Evolutionary conservation across 2,888 invertebrate genomes (phyloP).

Genomic region (Sinodicranocentrus sp.): DNA sequence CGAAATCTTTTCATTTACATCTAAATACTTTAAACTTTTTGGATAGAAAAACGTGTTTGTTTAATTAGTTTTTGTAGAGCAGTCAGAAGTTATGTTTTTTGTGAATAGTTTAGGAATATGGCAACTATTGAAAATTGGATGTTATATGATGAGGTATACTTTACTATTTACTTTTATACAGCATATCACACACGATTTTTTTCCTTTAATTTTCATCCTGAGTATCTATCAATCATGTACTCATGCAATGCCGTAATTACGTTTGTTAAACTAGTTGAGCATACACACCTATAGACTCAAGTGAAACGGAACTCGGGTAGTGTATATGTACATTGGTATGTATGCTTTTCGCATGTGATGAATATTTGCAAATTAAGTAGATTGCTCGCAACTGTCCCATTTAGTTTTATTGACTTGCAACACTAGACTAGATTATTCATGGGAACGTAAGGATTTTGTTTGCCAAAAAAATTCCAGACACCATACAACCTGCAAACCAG

Average conservation of each 20-base stretch:
- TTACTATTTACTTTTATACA: no score
- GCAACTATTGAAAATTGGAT: no score
- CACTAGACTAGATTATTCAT: background rate
- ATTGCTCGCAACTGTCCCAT: background rate
- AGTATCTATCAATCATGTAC: conserved; percentile 54
- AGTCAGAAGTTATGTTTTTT: background rate
- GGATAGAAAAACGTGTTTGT: conserved; percentile 2
- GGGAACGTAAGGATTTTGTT: no score
- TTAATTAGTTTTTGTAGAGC: background rate
- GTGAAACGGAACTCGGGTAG: background rate
- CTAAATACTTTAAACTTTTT: background rate
- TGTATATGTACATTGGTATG: background rate
- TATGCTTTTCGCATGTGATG: background rate
- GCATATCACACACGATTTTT: background rate
- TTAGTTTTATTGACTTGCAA: background rate
- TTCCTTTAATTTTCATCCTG: conserved; percentile 24
- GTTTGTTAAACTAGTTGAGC: no score
- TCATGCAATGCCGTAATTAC: conserved; percentile 49
- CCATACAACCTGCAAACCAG: no score
- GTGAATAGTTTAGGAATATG: no score
- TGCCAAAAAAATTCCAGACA: conserved; percentile 8
- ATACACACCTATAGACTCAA: background rate
- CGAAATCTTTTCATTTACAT: background rate
- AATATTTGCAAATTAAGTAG: conserved; percentile 6
- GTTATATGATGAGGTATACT: no score